Evolutionary conservation across 2,888 invertebrate species (phyloP), one percentile per base, ranked within the genome.

Genomic region (Cerastis leucographa): DNA sequence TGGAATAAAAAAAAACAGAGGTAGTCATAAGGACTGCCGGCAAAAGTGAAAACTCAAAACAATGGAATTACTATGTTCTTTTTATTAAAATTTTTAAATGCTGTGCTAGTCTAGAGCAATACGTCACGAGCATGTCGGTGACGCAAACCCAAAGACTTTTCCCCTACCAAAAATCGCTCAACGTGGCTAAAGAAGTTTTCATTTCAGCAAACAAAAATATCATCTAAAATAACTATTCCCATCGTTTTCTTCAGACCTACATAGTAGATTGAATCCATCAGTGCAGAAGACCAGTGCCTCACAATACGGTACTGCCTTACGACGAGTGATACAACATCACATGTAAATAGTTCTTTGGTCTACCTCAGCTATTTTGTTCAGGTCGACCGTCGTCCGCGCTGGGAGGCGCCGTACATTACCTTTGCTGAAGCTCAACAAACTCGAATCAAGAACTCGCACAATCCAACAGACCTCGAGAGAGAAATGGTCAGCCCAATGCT

Each of bases 401-500:
- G 79, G 79, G 79, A 42, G 62, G 67, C 81, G 42, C 79, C 76
- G 42, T 79, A 56, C 42, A 81, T 79, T 54, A 64, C 46, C 35
- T 81, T 67, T 81, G 81, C 76, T 68, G 79, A 79, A 68, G 67
- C 76, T 40, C 29, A 81, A 56, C 22, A 65, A 42, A 14, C 35
- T 68, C 79, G 67, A 68, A 61, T 81, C 68, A 79, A 81, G 79
- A 81, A 81, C 42, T 81, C 29, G 25, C 81, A 68, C 54, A 68
- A n/a, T 67, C 25, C 54, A 68, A 79, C 76, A 68, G 79, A 68
- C 46, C 29, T 62, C 81, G 79, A 79, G 54, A 67, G 76, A 75
- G 79, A 79, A 81, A 62, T 81, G 79, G 79, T 79, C 81, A 79
- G 79, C 62, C 61, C 46, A 67, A 49, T 65, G 62, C 35, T 81